A percentile compares a stretch with the other conserved stretches of the same genome.
These are phyloP conservation scores for Tenthredo amoena DNA, from an alignment of 2,888 invertebrate genomes.

Conservation along the genomic window DNA sequence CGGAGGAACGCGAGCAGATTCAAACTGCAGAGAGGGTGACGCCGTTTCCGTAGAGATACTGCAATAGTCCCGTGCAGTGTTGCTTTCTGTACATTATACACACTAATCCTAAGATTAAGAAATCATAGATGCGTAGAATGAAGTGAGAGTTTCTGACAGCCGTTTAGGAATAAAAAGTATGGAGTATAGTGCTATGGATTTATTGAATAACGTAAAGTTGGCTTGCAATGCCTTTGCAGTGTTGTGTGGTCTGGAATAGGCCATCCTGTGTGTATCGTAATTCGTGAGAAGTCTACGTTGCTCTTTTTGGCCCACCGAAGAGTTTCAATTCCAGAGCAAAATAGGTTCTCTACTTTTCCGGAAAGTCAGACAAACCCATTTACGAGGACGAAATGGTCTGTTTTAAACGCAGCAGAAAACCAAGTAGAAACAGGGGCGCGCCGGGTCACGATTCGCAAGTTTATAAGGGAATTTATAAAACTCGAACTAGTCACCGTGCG, in stretches of 20 bases:
- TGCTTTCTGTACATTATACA: not conserved
- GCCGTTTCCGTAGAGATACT: not conserved
- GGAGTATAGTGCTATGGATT: not conserved
- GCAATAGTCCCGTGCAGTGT: not conserved
- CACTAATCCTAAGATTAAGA: not conserved
- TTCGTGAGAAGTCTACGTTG: constrained; percentile 32
- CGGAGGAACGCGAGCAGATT: not conserved
- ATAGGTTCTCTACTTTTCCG: constrained; percentile 64
- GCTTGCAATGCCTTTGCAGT: not conserved
- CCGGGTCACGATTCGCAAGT: constrained; percentile 28
- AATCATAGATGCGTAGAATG: not conserved
- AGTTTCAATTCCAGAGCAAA: constrained; percentile 64
- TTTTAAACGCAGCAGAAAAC: constrained; percentile 57
- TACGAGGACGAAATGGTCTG: constrained; percentile 61
- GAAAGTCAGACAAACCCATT: constrained; percentile 65
- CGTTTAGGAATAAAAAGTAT: not conserved
- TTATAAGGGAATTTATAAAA: constrained; percentile 45
- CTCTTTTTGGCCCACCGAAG: constrained; percentile 52
- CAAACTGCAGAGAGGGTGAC: not conserved
- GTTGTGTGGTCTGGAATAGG: not conserved
- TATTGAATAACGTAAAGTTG: not conserved
- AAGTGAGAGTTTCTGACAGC: not conserved
- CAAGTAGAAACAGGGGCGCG: constrained; percentile 23
- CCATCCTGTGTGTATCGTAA: constrained; percentile 27
- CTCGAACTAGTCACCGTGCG: constrained; percentile 18